Conservation (phyloP, 2,888 invertebrate genomes). For the Melipona bicolor region DNA sequence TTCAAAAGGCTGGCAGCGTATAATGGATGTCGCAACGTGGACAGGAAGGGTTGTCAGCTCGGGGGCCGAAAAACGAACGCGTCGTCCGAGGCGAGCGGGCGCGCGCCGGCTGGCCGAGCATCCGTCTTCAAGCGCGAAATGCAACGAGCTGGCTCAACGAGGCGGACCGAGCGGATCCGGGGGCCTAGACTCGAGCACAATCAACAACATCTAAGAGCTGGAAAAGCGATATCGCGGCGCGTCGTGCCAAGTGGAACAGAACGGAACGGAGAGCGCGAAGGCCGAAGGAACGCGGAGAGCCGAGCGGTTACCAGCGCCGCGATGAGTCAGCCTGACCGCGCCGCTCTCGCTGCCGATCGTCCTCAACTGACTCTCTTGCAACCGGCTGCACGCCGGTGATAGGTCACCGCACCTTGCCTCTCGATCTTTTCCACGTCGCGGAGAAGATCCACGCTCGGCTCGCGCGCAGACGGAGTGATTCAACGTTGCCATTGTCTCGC, state of each 20-base stretch:
- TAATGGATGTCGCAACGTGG: conserved; percentile 33
- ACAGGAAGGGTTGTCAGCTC: conserved; percentile 7
- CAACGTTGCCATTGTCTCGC: neutral
- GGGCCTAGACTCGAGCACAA: conserved; percentile 12
- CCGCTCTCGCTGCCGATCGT: conserved; percentile 58
- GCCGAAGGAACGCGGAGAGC: conserved; percentile 42
- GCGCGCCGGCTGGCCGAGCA: conserved; percentile 28
- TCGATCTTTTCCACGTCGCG: conserved; percentile 45
- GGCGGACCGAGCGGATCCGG: conserved; percentile 8
- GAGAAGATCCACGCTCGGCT: conserved; percentile 24
- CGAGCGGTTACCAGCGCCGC: conserved; percentile 51
- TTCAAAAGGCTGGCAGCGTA: neutral
- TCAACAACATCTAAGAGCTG: conserved; percentile 26
- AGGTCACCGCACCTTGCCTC: conserved; percentile 78
- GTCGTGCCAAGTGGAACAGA: conserved; percentile 66
- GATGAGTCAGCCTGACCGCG: conserved; percentile 68
- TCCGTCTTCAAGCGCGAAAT: conserved; percentile 31
- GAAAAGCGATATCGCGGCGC: conserved; percentile 58
- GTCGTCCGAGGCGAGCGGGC: neutral
- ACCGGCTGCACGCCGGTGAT: conserved; percentile 70
- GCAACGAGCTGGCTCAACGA: conserved; percentile 10
- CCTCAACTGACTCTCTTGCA: conserved; percentile 33
- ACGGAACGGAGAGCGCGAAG: conserved; percentile 57
- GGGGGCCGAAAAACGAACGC: conserved; percentile 21
- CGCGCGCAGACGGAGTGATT: conserved; percentile 12